phyloP scores from a whole-genome alignment of 1,140 invertebrate genomes.

The Drosophila seguyi region DNA sequence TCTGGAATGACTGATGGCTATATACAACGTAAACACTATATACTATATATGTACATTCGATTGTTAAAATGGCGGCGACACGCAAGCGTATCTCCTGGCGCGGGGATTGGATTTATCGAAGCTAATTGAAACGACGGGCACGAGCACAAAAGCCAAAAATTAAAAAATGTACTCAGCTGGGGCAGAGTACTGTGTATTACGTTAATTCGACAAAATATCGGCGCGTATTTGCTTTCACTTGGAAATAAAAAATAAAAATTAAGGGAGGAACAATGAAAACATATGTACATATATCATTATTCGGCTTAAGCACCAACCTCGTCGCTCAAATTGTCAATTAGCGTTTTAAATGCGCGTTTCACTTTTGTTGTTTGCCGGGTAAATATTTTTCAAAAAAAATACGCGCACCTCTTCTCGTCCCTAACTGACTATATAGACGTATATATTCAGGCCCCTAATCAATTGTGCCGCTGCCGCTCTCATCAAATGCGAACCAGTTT shows the following conservation, averaged over 20 bases:
- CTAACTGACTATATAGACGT: slow-evolving; percentile 22
- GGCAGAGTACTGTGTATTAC: slow-evolving; percentile 34
- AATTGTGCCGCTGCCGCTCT: slow-evolving; percentile 38
- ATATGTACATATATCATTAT: slow-evolving; percentile 45
- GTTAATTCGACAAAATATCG: slow-evolving; percentile 49
- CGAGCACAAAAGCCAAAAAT: slow-evolving; percentile 60
- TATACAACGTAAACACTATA: slow-evolving; percentile 5
- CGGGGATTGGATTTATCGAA: slow-evolving; percentile 57
- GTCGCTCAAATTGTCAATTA: slow-evolving; percentile 63
- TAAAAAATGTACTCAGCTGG: slow-evolving; percentile 76
- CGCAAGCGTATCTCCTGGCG: slow-evolving; percentile 35
- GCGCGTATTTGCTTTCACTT: slow-evolving; percentile 33
- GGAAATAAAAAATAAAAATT: slow-evolving; percentile 11
- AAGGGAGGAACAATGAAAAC: slow-evolving; percentile 2
- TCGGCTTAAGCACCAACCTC: slow-evolving; percentile 41
- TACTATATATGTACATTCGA: slow-evolving; percentile 6
- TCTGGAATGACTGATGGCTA: slow-evolving; percentile 53
- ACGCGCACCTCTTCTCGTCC: slow-evolving; percentile 15
- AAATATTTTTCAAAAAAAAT: slow-evolving; percentile 54
- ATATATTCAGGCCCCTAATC: slow-evolving; percentile 27
- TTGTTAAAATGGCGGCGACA: slow-evolving; percentile 40
- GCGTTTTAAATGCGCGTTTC: slow-evolving; percentile 54
- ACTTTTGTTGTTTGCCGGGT: slow-evolving; percentile 42
- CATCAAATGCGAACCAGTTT: slow-evolving; percentile 48
- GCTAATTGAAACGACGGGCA: slow-evolving; percentile 47